Conservation (phyloP, 2,113 vertebrate genomes). For the Pipra filicauda region DNA sequence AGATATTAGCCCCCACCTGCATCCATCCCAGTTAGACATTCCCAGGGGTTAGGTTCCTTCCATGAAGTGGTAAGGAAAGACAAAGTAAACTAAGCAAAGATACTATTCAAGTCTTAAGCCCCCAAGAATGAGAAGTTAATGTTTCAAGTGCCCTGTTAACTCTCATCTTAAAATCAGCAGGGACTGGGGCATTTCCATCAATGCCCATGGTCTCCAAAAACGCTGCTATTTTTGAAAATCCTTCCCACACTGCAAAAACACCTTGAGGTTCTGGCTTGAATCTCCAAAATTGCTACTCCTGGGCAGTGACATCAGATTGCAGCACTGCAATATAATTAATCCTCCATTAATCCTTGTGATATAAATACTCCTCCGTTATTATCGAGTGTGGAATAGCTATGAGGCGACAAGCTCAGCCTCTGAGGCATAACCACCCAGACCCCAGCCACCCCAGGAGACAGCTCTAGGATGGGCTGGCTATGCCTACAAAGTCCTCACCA, state of each 20-base stretch:
- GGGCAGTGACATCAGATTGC: neutral
- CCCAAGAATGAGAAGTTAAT: neutral
- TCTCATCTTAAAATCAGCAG: neutral
- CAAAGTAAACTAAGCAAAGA: neutral
- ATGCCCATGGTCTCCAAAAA: neutral
- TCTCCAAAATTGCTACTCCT: neutral
- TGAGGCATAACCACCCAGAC: neutral
- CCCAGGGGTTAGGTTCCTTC: neutral
- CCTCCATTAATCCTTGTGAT: constrained; percentile 7
- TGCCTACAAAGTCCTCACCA: neutral
- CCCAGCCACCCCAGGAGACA: neutral
- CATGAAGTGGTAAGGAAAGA: neutral
- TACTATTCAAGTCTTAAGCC: neutral
- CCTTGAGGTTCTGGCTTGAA: constrained; percentile 47
- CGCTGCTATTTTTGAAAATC: constrained; percentile 33
- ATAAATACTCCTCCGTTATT: constrained; percentile 38
- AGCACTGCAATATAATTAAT: constrained; percentile 31
- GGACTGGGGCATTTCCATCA: neutral
- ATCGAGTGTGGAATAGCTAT: neutral
- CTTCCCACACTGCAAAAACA: neutral
- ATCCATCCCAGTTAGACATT: neutral
- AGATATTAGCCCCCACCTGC: no score
- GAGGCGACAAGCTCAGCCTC: neutral
- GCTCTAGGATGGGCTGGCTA: neutral
- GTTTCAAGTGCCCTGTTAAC: neutral